Evolutionary conservation across 2,888 invertebrate species (phyloP).

Genomic region (Andrena dorsata): DNA sequence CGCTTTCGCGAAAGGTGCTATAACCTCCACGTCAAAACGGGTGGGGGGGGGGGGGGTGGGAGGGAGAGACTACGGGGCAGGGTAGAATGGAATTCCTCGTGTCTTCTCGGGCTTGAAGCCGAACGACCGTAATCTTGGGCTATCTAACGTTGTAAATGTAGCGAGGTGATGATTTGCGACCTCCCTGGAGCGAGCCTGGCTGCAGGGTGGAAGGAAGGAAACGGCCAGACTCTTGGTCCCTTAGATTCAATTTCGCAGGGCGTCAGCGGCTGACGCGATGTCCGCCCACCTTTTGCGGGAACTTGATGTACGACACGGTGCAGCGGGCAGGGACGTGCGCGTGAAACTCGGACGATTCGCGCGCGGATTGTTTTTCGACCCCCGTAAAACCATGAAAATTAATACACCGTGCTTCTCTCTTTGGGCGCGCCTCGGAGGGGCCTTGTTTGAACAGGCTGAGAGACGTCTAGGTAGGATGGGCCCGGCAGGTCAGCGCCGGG

Average conservation of each 20-base stretch:
- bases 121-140: slow-evolving; percentile 82
- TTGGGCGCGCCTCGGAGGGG: slow-evolving; percentile 1
- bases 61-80: slow-evolving; percentile 1
- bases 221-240: slow-evolving; percentile 72
- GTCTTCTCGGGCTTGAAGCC: slow-evolving; percentile 56
- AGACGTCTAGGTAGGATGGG: neutral
- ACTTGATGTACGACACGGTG: slow-evolving; percentile 79
- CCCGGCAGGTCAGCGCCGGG: neutral
- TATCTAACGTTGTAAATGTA: slow-evolving; percentile 83
- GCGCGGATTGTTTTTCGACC: slow-evolving; percentile 46
- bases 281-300: slow-evolving; percentile 82
- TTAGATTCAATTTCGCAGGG: slow-evolving; percentile 85
- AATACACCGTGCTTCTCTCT: slow-evolving; percentile 11
- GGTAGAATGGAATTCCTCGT: slow-evolving; percentile 44
- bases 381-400: slow-evolving; percentile 27
- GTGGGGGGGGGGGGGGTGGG: neutral
- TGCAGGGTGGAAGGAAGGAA: slow-evolving; percentile 54
- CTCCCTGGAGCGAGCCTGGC: slow-evolving; percentile 76
- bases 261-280: slow-evolving; percentile 83
- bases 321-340: slow-evolving; percentile 55
- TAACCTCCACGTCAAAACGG: slow-evolving; percentile 24
- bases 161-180: slow-evolving; percentile 84
- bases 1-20: slow-evolving; percentile 58
- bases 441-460: slow-evolving; percentile 24
- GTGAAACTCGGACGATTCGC: slow-evolving; percentile 48